Base-by-base conservation (phyloP, 2,797 vertebrate species). In the Agapornis canus region DNA sequence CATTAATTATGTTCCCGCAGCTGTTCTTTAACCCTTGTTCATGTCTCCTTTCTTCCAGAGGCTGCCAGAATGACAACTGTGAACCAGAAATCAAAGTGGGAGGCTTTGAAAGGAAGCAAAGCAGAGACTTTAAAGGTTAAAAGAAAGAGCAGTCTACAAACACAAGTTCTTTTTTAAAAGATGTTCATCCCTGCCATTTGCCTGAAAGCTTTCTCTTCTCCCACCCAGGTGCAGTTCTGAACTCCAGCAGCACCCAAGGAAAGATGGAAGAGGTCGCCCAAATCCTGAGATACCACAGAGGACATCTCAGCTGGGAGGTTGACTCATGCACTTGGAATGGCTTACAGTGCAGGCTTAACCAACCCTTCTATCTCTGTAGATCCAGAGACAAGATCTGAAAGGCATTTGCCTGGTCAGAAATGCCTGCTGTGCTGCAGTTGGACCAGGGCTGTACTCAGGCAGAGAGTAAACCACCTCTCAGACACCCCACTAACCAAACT, bases 1-100 rank as follows among this genome's bases (percentile, higher is more conserved):
- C 96, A 96, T 97, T 98, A 97, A 98, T 98, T 98, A 98, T 94
- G 92, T 95, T 91, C 92, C 94, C 4, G 32, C 97, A 97, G 97
- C 97, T 97, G 98, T 96, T 98, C 96, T 90, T 96, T 96, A 97
- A 96, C 97, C 95, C 84, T 43, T 63, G 14, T 42, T 1, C 26
- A 4, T 39, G 49, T 59, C 54, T 91, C 45, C 75, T 75, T 54
- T 97, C 92, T 94, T 91, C 79, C 54, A 60, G 13, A 63, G 89
- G 81, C 89, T 96, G 97, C 97, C 94, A 97, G 95, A 96, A 90
- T 59, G 93, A 91, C 82, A 47, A 86, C 80, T 96, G 87, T 83
- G 80, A 94, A 93, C 2, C 15, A 70, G 51, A 85, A 61, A 95
- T 94, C 89, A 95, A 88, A 78, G 96, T 82, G 95, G 84, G 37